Evolutionary conservation across 2,113 vertebrate genomes (phyloP).

Genomic region (Dipodomys merriami): DNA sequence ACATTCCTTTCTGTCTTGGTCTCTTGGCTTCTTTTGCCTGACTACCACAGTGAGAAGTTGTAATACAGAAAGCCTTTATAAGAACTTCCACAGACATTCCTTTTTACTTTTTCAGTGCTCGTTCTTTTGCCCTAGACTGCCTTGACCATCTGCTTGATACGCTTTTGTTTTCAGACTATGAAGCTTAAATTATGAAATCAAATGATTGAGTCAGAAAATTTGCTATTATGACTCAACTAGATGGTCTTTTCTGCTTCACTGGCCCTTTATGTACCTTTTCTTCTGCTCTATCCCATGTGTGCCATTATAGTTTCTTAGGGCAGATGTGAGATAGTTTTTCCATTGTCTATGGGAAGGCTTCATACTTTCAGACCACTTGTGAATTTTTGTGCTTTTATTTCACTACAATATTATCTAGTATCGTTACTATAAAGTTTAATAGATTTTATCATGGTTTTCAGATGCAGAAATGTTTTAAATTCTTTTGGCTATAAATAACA

Average conservation of each 20-base stretch:
- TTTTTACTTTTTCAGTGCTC: not conserved
- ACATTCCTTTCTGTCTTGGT: not conserved
- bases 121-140: not conserved
- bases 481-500: not conserved
- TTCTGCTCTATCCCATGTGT: not conserved
- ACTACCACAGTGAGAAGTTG: not conserved
- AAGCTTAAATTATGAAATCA: not conserved
- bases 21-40: not conserved
- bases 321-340: not conserved
- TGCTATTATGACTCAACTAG: not conserved
- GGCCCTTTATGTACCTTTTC: not conserved
- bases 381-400: not conserved
- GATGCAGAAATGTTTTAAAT: slow-evolving; percentile 23
- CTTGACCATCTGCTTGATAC: not conserved
- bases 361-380: not conserved
- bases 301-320: not conserved
- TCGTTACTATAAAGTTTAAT: slow-evolving; percentile 32
- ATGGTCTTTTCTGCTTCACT: not conserved
- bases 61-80: not conserved
- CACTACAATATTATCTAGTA: not conserved
- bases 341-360: not conserved
- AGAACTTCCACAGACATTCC: not conserved
- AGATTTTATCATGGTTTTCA: slow-evolving; percentile 25
- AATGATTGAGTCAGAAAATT: not conserved
- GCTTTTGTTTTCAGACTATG: not conserved